phyloP scores from a whole-genome alignment of 2,888 invertebrate species.

The Nephrocerus scutellatus region DNA sequence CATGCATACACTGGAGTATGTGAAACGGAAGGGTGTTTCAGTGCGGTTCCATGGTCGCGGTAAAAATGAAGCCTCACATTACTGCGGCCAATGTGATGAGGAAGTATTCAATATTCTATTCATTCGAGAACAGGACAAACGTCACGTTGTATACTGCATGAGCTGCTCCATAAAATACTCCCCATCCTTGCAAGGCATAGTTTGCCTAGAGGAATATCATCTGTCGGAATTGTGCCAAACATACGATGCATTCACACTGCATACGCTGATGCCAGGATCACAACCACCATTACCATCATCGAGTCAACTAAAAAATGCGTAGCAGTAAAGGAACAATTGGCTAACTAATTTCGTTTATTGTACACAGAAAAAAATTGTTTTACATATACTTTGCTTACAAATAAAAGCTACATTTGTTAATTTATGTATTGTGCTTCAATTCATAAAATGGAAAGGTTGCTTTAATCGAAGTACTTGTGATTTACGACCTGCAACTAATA shows the following conservation, averaged over 20 bases:
- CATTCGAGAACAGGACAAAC: constrained; percentile 90
- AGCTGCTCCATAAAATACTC: constrained; percentile 87
- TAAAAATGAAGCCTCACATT: constrained; percentile 94
- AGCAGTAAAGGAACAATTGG: constrained; percentile 26
- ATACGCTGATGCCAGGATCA: constrained; percentile 52
- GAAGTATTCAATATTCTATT: constrained; percentile 98
- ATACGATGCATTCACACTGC: constrained; percentile 78
- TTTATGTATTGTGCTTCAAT: too few relatives aligned
- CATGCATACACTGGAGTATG: constrained; percentile 76
- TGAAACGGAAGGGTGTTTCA: constrained; percentile 76
- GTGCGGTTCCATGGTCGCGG: constrained; percentile 90
- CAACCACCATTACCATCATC: constrained; percentile 36
- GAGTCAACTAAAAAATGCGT: too few relatives aligned
- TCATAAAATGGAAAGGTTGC: too few relatives aligned
- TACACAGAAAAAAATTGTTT: too few relatives aligned
- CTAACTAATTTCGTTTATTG: constrained; percentile 20
- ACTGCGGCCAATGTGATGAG: constrained; percentile 96
- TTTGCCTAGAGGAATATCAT: constrained; percentile 91
- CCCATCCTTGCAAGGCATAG: constrained; percentile 78
- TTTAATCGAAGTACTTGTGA: too few relatives aligned
- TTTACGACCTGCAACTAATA: too few relatives aligned
- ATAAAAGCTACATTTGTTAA: too few relatives aligned
- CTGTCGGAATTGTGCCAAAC: constrained; percentile 84
- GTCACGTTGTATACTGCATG: constrained; percentile 94
- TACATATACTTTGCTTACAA: too few relatives aligned